Percentiles rank a stretch among this genome's conserved stretches.
Conservation (phyloP, 2,797 vertebrate genomes). For the Pithecia hirsuta region DNA sequence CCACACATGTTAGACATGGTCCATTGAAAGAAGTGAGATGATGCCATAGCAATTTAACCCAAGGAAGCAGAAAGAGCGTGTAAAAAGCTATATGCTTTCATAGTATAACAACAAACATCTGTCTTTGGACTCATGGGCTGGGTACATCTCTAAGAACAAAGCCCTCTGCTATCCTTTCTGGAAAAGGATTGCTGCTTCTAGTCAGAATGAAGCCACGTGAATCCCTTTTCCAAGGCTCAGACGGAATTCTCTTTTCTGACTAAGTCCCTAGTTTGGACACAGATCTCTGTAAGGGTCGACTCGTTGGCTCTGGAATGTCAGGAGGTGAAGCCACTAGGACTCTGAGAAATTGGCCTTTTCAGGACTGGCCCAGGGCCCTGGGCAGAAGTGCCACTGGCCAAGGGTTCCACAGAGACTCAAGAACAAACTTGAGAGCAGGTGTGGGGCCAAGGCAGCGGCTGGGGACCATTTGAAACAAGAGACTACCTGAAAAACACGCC, state of each 20-base stretch:
- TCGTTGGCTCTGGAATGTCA: neutral
- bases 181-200: neutral
- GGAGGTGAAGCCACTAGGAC: neutral
- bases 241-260: neutral
- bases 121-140: constrained; percentile 67
- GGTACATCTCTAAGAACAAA: constrained; percentile 58
- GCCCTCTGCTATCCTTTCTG: neutral
- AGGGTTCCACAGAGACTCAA: neutral
- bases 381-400: fast-evolving
- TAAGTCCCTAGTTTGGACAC: neutral
- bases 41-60: neutral
- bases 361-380: neutral
- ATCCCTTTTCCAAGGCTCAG: neutral
- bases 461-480: neutral
- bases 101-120: constrained; percentile 77
- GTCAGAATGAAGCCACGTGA: neutral
- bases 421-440: neutral
- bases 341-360: neutral
- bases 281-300: neutral
- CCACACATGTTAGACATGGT: constrained; percentile 59
- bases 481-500: neutral
- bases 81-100: neutral
- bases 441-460: neutral
- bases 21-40: constrained; percentile 41
- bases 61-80: neutral